These are phyloP conservation scores for Aplocera efformata DNA, from an alignment of 2,888 invertebrate species.

Conservation along the genomic window DNA sequence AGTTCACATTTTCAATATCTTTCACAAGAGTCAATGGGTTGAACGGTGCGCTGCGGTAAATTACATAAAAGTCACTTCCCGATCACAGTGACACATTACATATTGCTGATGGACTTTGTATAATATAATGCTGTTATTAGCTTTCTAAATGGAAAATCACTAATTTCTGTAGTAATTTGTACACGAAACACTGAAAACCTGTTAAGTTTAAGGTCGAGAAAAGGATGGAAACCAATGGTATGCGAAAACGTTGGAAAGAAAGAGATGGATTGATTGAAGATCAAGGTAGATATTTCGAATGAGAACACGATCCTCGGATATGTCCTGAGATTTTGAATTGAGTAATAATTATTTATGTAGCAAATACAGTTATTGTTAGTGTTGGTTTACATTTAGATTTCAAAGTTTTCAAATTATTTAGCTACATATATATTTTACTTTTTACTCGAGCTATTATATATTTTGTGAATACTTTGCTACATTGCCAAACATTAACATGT, in stretches of 20 bases:
- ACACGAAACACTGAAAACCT: conserved; percentile 35
- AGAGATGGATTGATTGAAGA: conserved; percentile 38
- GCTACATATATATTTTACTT: too few relatives aligned
- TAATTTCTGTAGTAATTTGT: too few relatives aligned
- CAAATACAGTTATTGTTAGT: too few relatives aligned
- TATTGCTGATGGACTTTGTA: too few relatives aligned
- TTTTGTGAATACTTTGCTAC: too few relatives aligned
- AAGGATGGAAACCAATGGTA: conserved; percentile 39
- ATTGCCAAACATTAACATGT: too few relatives aligned
- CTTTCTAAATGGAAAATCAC: too few relatives aligned
- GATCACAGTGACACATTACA: not conserved
- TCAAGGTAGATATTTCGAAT: conserved; percentile 45
- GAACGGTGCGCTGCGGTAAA: not conserved
- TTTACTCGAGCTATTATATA: too few relatives aligned
- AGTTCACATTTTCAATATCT: conserved; percentile 4
- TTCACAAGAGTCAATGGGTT: conserved; percentile 7
- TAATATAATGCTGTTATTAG: too few relatives aligned
- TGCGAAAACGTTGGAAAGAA: conserved; percentile 43
- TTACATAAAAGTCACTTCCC: not conserved
- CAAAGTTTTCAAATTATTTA: too few relatives aligned
- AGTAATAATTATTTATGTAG: too few relatives aligned
- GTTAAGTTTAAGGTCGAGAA: conserved; percentile 70
- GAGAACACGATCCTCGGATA: conserved; percentile 30
- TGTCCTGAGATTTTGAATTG: conserved; percentile 15
- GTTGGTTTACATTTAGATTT: too few relatives aligned